Base-by-base conservation (phyloP, 2,888 invertebrate genomes). In the Parelbella ahira region DNA sequence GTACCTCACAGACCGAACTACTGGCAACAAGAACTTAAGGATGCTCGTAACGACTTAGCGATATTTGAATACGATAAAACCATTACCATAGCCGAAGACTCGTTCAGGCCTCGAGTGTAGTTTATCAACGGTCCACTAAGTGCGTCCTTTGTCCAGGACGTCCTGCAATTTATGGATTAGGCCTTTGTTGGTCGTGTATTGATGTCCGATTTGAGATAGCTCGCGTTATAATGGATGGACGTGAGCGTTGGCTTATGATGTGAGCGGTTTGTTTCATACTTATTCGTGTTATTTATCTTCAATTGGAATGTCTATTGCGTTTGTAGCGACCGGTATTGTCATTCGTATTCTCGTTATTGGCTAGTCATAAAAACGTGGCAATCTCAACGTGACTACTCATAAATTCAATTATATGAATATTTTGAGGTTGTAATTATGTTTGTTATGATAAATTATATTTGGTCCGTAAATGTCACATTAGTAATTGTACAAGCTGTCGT, bases 141-240 rank as follows among this genome's bases (percentile, higher is more conserved):
- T 47, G 50, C 53, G 45, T 50, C 51, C 61, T 64, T 63, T 60
- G 72, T 73, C 62, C 60, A 53, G 66, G 68, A 66, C 63, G 62
- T 65, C 57, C 56, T 58, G 56, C 59, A 63, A 76, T 78, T 75
- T 75, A 75, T 77, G 68, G 68, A 69, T 68, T 68, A 62, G 61
- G 52, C 62, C 63, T 69, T 63, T 71, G 69, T 70, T 59, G 58
- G 60, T 52, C 53, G 56, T 64, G 63, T 68, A 74, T 68, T 71
- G 71, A 72, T 63, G 57, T 63, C 53, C 63, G 63, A 70, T 68
- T 60, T 60, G 60, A 71, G 71, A 70, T 71, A 56, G 47, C 27
- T 48, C 43, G 46, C 56, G 44, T 44, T 58, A 44, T 66, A 63
- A 71, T 67, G 56, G 54, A 67, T 63, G 60, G 52, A 49, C 55